A percentile compares a stretch with the other conserved stretches of the same genome.
Evolutionary conservation across 2,888 invertebrate genomes (phyloP).

Genomic region (Ormyrus rosae): DNA sequence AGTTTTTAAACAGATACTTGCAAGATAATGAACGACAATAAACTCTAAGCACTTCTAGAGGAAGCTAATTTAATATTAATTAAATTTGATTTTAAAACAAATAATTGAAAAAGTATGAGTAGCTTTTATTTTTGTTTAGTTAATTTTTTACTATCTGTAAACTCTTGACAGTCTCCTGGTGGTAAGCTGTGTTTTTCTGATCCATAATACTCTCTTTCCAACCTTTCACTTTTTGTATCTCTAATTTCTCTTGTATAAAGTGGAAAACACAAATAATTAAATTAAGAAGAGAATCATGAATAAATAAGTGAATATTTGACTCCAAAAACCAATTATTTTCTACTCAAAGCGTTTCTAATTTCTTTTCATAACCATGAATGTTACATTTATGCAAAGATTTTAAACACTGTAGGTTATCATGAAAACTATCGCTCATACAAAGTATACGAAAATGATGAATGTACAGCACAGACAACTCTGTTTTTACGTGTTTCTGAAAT

Average conservation of each 20-base stretch:
- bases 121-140: conserved; percentile 83
- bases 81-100: too few species aligned
- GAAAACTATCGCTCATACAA: too few species aligned
- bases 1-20: background rate
- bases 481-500: too few species aligned
- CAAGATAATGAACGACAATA: background rate
- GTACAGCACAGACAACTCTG: too few species aligned
- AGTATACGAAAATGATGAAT: too few species aligned
- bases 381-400: too few species aligned
- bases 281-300: background rate
- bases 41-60: too few species aligned
- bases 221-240: conserved; percentile 86
- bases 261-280: conserved; percentile 57
- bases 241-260: conserved; percentile 91
- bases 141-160: conserved; percentile 72
- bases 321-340: conserved; percentile 87
- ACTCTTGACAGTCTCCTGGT: conserved; percentile 71
- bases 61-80: too few species aligned
- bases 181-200: conserved; percentile 72
- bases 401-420: too few species aligned
- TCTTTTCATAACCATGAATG: conserved; percentile 97
- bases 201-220: conserved; percentile 83
- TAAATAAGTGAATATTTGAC: conserved; percentile 20
- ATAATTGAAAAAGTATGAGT: too few species aligned
- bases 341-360: conserved; percentile 94